Percentiles rank a stretch among this genome's conserved stretches.
Conservation (phyloP, 2,797 vertebrate species). For the Phataginus tricuspis region DNA sequence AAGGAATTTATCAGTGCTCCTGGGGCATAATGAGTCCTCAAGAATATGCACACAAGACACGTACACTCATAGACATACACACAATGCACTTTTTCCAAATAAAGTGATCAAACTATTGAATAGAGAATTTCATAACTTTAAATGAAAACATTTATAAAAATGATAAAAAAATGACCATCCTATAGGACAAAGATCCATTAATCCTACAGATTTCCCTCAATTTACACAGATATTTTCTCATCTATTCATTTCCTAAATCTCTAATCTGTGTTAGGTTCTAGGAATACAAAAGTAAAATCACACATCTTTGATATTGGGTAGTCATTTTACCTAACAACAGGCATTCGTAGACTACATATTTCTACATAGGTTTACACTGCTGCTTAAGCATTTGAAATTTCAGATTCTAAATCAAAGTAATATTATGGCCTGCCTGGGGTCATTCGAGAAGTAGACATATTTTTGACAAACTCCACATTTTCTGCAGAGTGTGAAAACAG, state of each 20-base stretch:
- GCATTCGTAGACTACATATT: background rate
- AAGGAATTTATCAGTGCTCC: background rate
- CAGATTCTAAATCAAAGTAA: slow-evolving; percentile 1
- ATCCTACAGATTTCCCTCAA: background rate
- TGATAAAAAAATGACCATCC: background rate
- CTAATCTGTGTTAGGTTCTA: background rate
- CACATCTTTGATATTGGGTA: background rate
- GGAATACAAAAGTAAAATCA: background rate
- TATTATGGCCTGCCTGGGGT: background rate
- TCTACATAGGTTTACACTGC: background rate
- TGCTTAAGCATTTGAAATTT: background rate
- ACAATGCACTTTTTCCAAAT: background rate
- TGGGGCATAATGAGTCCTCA: background rate
- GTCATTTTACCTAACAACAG: background rate
- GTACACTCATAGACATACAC: background rate
- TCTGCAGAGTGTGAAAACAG: background rate
- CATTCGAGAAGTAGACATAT: background rate
- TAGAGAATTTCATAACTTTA: background rate
- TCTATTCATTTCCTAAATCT: background rate
- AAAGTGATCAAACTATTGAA: background rate
- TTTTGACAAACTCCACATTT: slow-evolving; percentile 18
- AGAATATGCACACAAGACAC: background rate
- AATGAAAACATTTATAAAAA: background rate
- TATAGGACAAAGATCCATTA: background rate
- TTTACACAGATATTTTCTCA: background rate